Base-by-base conservation (phyloP, 2,113 vertebrate genomes). In the Taurulus bubalis region DNA sequence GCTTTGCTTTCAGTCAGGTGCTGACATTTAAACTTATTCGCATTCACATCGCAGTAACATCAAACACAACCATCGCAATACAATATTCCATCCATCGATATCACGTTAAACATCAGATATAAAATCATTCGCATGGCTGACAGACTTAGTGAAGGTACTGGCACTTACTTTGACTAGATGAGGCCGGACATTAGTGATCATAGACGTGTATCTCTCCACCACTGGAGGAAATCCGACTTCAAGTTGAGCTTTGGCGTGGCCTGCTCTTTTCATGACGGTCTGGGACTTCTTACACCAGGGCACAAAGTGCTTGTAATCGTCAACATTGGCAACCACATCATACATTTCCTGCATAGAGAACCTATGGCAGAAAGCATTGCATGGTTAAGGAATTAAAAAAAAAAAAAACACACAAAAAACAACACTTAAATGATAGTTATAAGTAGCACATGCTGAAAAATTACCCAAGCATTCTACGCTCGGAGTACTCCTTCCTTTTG, bases 271-370 rank as follows among this genome's bases (percentile, higher is more conserved):
- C 89, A 96, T 94, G 28, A 98, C 87, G 77, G 97, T 96, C 85
- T 94, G 91, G 0, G 98, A 99, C 87, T 95, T 98, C 94, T 98
- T 98, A 91, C 98, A 99, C 97, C 97, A 99, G 2, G 98, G 98
- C 71, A 99, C 97, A 60, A 99, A 98, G 80, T 92, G 90, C 56
- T 97, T 97, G 90, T 99, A 99, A 8, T 98, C 97, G n/a, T 98
- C 96, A 45, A 99, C 97, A 6, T 97, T 98, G 88, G 97, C 90
- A 55, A 99, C 98, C 32, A 99, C 97, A 1, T 97, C 96, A 4
- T 95, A 98, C 97, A 99, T 99, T 90, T 99, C 97, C 94, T 96
- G 97, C 97, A 98, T 99, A 36, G 98, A 97, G 86, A 95, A 98
- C 81, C 98, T 99, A 42, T 2, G 22, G 72, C 6, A 59, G 10